These are phyloP conservation scores for Steinernema feltiae DNA, from an alignment of 1,140 invertebrate species.

Conservation along the genomic window DNA sequence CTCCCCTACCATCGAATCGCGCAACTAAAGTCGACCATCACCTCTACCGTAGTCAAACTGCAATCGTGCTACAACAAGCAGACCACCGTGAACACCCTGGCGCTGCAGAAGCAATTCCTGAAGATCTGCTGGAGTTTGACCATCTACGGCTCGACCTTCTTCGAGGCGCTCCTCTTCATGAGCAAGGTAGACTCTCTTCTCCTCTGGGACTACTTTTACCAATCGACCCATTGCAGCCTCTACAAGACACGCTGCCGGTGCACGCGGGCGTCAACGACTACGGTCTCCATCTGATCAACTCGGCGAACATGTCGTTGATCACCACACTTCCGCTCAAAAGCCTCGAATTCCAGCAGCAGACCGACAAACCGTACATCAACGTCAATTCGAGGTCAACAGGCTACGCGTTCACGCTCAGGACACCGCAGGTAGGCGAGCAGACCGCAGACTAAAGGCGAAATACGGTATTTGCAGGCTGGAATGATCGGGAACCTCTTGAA, in stretches of 20 bases:
- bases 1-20: neutral
- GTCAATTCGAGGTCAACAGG: neutral
- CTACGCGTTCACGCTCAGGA: neutral
- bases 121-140: slow-evolving; percentile 8
- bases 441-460: neutral
- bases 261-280: neutral
- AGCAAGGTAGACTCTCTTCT: neutral
- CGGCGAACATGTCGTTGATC: neutral
- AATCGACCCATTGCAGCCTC: neutral
- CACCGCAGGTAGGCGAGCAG: neutral
- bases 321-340: neutral
- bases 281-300: slow-evolving; percentile 6
- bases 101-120: neutral
- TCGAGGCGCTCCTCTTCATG: neutral
- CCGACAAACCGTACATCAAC: neutral
- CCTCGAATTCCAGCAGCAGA: neutral
- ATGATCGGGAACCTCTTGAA: neutral
- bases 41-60: neutral
- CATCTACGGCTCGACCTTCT: neutral
- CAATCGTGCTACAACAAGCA: slow-evolving; percentile 2
- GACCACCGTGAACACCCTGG: neutral
- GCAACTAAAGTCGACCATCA: neutral
- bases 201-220: neutral
- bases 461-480: neutral
- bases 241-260: neutral